Percentiles rank a stretch among this genome's conserved stretches.
Conservation (phyloP, 92 coral and sea anemone genomes). For the Siderastrea radians region DNA sequence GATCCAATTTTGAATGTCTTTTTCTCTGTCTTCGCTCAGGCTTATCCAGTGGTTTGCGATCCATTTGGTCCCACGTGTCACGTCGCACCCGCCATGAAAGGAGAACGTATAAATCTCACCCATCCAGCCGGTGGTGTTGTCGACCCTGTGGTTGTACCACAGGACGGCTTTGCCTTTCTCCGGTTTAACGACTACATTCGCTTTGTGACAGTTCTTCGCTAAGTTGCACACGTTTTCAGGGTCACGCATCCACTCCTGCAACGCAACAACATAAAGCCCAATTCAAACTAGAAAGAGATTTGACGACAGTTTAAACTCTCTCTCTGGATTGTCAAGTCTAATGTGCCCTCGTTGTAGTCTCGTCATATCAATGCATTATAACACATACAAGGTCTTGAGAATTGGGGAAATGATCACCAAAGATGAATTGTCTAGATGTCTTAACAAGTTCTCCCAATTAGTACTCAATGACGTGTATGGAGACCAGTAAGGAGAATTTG, state of each 20-base stretch:
- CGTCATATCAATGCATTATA: too few relatives aligned
- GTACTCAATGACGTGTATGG: too few relatives aligned
- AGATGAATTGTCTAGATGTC: too few relatives aligned
- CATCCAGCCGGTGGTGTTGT: slow-evolving; percentile 84
- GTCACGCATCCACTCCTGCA: slow-evolving; percentile 88
- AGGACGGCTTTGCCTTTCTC: slow-evolving; percentile 91
- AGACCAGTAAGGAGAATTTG: too few relatives aligned
- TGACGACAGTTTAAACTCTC: not conserved
- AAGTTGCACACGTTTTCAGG: slow-evolving; percentile 85
- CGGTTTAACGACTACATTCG: slow-evolving; percentile 93
- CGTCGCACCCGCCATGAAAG: slow-evolving; percentile 96
- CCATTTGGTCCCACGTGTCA: slow-evolving; percentile 91
- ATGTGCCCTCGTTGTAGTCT: too few relatives aligned
- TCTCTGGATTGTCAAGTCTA: too few relatives aligned
- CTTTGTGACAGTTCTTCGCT: slow-evolving; percentile 90
- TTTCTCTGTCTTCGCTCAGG: slow-evolving; percentile 80
- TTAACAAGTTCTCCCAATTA: too few relatives aligned
- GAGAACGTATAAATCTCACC: slow-evolving; percentile 86
- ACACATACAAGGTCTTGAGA: too few relatives aligned
- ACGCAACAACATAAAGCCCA: not conserved
- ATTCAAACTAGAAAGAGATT: not conserved
- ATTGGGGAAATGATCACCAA: too few relatives aligned
- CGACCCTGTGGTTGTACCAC: slow-evolving; percentile 94
- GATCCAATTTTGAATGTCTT: slow-evolving; percentile 89
- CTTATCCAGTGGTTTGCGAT: slow-evolving; percentile 97